These are phyloP conservation scores for Poecilia wingei DNA, from an alignment of 2,797 vertebrate species.

Conservation along the genomic window DNA sequence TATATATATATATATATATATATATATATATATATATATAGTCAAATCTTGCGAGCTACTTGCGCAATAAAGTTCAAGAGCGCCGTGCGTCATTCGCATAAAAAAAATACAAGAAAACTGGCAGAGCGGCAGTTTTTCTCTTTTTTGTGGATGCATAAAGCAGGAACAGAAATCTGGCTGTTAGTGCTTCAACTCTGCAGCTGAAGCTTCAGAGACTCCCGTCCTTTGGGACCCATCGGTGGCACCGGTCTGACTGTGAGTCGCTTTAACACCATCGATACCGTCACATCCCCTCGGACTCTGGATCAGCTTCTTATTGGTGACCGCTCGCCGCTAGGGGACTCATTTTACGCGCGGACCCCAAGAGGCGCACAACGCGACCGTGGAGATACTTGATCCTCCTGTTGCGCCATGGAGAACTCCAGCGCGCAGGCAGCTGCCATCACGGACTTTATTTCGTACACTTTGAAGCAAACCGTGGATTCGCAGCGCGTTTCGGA, in stretches of 20 bases:
- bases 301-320: slow-evolving; percentile 41
- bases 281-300: slow-evolving; percentile 37
- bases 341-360: slow-evolving; percentile 62
- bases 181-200: background rate
- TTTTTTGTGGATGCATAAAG: background rate
- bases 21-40: background rate
- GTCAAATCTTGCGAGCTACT: slow-evolving; percentile 11
- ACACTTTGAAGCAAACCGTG: slow-evolving; percentile 33
- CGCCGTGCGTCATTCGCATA: slow-evolving; percentile 19
- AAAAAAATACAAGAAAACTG: slow-evolving; percentile 7
- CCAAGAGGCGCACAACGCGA: slow-evolving; percentile 26
- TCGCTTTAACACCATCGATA: slow-evolving; percentile 47
- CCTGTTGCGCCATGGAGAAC: slow-evolving; percentile 75
- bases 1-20: too few species aligned
- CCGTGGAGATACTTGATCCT: slow-evolving; percentile 36
- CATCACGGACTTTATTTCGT: slow-evolving; percentile 40
- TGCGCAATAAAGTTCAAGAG: background rate
- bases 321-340: slow-evolving; percentile 57
- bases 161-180: background rate
- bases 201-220: background rate
- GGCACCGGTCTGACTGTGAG: slow-evolving; percentile 52
- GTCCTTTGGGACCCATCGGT: slow-evolving; percentile 44
- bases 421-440: slow-evolving; percentile 38
- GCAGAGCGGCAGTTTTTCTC: background rate
- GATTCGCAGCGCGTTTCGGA: slow-evolving; percentile 20